A percentile compares a stretch with the other conserved stretches of the same genome.
Evolutionary conservation across 2,888 invertebrate genomes (phyloP).

Genomic region (Watsonalla binaria): DNA sequence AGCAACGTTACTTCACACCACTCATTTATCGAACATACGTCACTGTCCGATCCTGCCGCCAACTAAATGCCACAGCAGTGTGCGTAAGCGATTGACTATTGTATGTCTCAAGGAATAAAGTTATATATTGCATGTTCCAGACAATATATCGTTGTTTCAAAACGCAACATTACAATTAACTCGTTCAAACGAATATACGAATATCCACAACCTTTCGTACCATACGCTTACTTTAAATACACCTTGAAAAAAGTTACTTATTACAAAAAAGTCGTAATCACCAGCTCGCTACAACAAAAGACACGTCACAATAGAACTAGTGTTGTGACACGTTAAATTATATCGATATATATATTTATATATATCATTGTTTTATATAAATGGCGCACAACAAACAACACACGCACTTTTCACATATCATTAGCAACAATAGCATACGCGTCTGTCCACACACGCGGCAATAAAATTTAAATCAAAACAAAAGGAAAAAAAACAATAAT

Average conservation of each 20-base stretch:
- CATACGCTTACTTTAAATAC: constrained; percentile 25
- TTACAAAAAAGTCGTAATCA: constrained; percentile 13
- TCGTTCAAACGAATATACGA: constrained; percentile 15
- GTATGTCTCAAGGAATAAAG: constrained; percentile 16
- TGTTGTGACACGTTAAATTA: constrained; percentile 38
- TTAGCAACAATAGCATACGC: constrained; percentile 46
- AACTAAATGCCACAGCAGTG: constrained; percentile 37
- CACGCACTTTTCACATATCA: constrained; percentile 56
- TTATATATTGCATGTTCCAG: constrained; percentile 4
- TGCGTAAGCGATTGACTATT: constrained; percentile 36
- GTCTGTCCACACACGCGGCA: constrained; percentile 49
- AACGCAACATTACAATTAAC: constrained; percentile 5
- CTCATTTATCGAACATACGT: not conserved
- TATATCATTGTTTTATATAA: constrained; percentile 45
- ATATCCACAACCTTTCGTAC: constrained; percentile 26
- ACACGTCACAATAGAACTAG: constrained; percentile 20
- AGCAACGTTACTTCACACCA: not conserved
- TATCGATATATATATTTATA: constrained; percentile 31
- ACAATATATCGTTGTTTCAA: constrained; percentile 20
- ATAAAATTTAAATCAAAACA: constrained; percentile 69
- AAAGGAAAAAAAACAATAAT: constrained; percentile 47
- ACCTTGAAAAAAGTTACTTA: constrained; percentile 16
- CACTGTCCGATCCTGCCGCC: not conserved
- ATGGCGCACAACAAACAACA: constrained; percentile 73
- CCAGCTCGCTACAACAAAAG: constrained; percentile 26